These are phyloP conservation scores for Eupristina koningsbergeri DNA, from an alignment of 1,140 invertebrate genomes.

Conservation along the genomic window DNA sequence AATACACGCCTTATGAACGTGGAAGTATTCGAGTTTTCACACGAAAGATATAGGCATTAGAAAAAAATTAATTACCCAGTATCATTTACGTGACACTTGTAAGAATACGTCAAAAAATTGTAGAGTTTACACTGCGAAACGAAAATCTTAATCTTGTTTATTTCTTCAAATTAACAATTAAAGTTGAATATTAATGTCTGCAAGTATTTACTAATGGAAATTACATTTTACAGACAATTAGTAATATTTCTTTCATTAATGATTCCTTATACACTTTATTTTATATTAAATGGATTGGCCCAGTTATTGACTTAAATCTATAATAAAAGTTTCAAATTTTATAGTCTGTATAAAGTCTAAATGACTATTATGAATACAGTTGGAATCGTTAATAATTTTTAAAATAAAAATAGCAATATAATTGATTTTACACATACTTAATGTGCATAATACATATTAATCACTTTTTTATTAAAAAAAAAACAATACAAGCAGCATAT, in stretches of 20 bases:
- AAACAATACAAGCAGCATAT: too few relatives aligned
- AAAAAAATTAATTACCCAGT: conserved; percentile 1
- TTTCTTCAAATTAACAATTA: conserved; percentile 24
- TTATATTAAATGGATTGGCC: conserved; percentile 1
- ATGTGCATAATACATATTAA: neutral
- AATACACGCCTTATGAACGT: conserved; percentile 37
- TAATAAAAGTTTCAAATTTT: neutral
- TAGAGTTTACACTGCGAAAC: conserved; percentile 27
- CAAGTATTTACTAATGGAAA: conserved; percentile 1
- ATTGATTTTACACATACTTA: neutral
- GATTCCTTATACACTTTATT: conserved; percentile 9
- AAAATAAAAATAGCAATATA: neutral
- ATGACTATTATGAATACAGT: neutral
- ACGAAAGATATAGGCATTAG: neutral
- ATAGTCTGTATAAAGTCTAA: neutral
- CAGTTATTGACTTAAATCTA: neutral
- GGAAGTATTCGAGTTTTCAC: conserved; percentile 21
- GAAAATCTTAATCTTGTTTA: conserved; percentile 37
- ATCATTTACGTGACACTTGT: neutral
- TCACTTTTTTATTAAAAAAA: neutral
- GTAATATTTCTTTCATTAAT: neutral
- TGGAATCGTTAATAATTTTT: neutral
- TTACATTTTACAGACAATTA: conserved; percentile 11
- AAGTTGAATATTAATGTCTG: neutral
- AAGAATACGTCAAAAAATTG: neutral